A percentile compares a stretch with the other conserved stretches of the same genome.
Conservation (phyloP, 2,113 vertebrate species). For the Gavia stellata region DNA sequence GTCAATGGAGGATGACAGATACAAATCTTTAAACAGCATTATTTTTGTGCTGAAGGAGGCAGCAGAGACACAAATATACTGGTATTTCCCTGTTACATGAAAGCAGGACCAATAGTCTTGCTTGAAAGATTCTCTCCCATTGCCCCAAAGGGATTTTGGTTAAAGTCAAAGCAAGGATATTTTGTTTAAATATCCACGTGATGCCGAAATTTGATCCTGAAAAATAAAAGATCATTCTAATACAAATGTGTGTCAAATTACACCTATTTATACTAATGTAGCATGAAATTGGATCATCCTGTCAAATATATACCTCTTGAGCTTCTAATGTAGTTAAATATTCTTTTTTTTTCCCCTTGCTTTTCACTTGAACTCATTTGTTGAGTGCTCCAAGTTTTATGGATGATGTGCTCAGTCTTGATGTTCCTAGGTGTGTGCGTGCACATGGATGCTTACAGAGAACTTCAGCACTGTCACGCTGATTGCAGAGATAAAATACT, state of each 20-base stretch:
- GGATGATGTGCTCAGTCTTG: neutral
- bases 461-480: neutral
- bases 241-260: conserved; percentile 31
- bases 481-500: neutral
- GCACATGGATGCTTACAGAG: neutral
- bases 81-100: neutral
- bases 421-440: neutral
- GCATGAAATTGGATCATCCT: conserved; percentile 61
- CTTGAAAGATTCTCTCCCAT: neutral
- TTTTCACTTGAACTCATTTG: conserved; percentile 28
- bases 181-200: conserved; percentile 1
- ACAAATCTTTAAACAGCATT: neutral
- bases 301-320: conserved; percentile 28
- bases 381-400: conserved; percentile 1
- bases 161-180: conserved; percentile 23
- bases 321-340: neutral
- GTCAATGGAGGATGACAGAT: neutral
- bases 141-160: neutral
- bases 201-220: conserved; percentile 24
- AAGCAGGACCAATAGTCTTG: neutral
- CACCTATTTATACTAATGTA: conserved; percentile 45
- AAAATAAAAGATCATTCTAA: conserved; percentile 16
- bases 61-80: neutral
- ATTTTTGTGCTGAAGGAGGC: neutral
- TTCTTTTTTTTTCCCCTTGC: neutral